phyloP scores from a whole-genome alignment of 2,113 vertebrate species.

The Mus pahari region DNA sequence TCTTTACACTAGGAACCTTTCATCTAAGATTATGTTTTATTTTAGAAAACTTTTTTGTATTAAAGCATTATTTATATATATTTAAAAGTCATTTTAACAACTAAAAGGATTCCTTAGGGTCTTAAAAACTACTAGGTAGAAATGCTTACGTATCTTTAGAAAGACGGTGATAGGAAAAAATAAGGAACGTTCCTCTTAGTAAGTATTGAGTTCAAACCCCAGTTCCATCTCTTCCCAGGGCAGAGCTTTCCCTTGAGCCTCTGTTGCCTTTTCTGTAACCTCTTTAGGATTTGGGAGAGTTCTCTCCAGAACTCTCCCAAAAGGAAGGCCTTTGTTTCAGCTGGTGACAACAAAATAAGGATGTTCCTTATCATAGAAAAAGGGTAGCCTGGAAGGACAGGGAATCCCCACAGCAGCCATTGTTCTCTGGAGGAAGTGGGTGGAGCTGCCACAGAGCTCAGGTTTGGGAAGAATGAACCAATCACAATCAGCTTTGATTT shows the following conservation, averaged over 20 bases:
- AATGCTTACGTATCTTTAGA: slow-evolving; percentile 38
- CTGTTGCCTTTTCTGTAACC: neutral
- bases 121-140: slow-evolving; percentile 32
- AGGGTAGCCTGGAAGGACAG: neutral
- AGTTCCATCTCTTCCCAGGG: neutral
- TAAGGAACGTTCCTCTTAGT: neutral
- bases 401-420: neutral
- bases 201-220: neutral
- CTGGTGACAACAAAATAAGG: neutral
- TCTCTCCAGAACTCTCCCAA: too few relatives aligned
- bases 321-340: neutral
- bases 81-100: slow-evolving; percentile 55
- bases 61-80: slow-evolving; percentile 47
- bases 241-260: neutral
- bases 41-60: slow-evolving; percentile 70
- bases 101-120: neutral
- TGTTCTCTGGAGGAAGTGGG: neutral
- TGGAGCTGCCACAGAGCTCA: neutral
- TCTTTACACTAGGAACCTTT: slow-evolving; percentile 45
- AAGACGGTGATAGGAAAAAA: neutral
- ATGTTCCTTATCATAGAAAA: neutral
- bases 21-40: slow-evolving; percentile 51
- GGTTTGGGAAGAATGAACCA: neutral
- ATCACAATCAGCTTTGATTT: neutral
- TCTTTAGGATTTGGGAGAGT: neutral